phyloP scores from a whole-genome alignment of 2,797 vertebrate genomes.

The Phrynocephalus forsythii region DNA sequence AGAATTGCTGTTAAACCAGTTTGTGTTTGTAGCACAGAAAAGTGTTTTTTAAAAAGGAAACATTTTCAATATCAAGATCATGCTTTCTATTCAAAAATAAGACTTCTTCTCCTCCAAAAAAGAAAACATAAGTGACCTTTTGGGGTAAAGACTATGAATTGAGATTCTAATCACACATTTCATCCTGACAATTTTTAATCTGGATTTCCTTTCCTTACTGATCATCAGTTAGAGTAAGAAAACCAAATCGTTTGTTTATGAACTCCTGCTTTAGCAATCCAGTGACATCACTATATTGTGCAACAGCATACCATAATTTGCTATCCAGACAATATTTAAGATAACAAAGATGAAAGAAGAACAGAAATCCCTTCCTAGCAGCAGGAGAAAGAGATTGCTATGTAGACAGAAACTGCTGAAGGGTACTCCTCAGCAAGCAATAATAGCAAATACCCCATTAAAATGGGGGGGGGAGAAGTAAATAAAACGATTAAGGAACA shows the following conservation, averaged over 20 bases:
- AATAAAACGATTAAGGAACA: constrained; percentile 26
- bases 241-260: constrained; percentile 1
- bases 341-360: constrained; percentile 2
- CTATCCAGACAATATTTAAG: constrained; percentile 43
- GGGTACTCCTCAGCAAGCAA: background rate
- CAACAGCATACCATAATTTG: constrained; percentile 32
- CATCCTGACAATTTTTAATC: constrained; percentile 7
- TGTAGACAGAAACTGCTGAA: background rate
- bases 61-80: background rate
- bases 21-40: background rate
- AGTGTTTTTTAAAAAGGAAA: background rate
- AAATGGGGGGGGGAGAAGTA: background rate
- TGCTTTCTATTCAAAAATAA: background rate
- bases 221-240: background rate
- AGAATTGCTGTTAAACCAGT: background rate
- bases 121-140: background rate
- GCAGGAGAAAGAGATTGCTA: background rate
- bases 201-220: background rate
- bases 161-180: constrained; percentile 23
- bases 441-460: background rate
- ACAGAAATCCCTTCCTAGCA: constrained; percentile 28
- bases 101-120: constrained; percentile 18
- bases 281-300: constrained; percentile 1
- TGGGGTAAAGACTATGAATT: background rate
- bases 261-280: background rate